Conservation (phyloP, 1,140 invertebrate species). For the Anoplolepis gracilipes region DNA sequence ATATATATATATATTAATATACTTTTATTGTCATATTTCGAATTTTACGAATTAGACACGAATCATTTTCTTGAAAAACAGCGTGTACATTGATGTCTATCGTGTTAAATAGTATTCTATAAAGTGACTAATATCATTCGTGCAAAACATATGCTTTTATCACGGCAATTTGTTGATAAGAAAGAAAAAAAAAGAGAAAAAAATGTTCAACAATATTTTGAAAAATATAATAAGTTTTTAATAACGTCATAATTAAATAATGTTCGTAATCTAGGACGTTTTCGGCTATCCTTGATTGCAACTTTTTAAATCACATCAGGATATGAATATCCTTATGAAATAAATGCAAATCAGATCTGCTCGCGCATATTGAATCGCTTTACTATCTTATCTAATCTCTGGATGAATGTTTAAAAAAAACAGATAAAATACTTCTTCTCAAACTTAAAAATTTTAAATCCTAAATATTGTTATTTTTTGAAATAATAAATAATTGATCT, state of each 20-base stretch:
- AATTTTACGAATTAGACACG: neutral
- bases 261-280: slow-evolving; percentile 65
- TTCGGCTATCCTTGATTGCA: slow-evolving; percentile 55
- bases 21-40: neutral
- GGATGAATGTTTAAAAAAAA: slow-evolving; percentile 40
- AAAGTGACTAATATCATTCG: slow-evolving; percentile 3
- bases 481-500: slow-evolving; percentile 19
- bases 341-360: neutral
- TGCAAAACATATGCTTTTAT: slow-evolving; percentile 33
- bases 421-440: too few species aligned
- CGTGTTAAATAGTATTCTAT: neutral
- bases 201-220: slow-evolving; percentile 11
- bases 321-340: slow-evolving; percentile 10
- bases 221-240: slow-evolving; percentile 66
- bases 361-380: slow-evolving; percentile 24
- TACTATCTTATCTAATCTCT: slow-evolving; percentile 45
- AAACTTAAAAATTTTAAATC: neutral
- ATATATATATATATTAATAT: too few species aligned
- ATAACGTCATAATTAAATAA: slow-evolving; percentile 75
- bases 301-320: slow-evolving; percentile 30
- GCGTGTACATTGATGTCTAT: neutral
- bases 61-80: slow-evolving; percentile 9
- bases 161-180: neutral
- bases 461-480: neutral
- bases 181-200: slow-evolving; percentile 5